phyloP scores from a whole-genome alignment of 2,888 invertebrate species.

The Amphipyra tragopoginis region DNA sequence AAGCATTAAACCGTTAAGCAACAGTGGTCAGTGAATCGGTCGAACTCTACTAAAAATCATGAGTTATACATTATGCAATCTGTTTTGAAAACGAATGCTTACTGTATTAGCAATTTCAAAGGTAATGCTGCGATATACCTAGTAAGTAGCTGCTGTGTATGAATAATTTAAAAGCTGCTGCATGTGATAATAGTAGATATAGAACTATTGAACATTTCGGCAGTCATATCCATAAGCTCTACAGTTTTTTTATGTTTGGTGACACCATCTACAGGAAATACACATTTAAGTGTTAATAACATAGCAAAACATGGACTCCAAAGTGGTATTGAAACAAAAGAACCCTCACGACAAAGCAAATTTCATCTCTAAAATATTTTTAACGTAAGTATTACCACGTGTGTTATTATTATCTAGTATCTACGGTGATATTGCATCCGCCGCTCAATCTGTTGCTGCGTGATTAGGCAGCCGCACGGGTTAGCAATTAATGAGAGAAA shows the following conservation, averaged over 20 bases:
- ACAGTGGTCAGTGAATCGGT: conserved; percentile 48
- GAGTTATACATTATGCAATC: conserved; percentile 64
- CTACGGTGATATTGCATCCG: conserved; percentile 11
- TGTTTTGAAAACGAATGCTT: conserved; percentile 46
- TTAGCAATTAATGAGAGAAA: conserved; percentile 7
- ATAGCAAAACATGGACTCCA: conserved; percentile 89
- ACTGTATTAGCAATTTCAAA: conserved; percentile 33
- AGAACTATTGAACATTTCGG: conserved; percentile 13
- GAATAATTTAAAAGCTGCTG: conserved; percentile 11
- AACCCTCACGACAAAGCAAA: conserved; percentile 91
- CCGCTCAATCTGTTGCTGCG: conserved; percentile 6
- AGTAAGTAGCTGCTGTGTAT: too few species aligned
- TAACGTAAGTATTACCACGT: conserved; percentile 89
- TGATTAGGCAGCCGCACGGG: conserved; percentile 3
- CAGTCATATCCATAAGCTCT: conserved; percentile 13
- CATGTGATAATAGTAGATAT: conserved; percentile 7
- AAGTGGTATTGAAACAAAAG: conserved; percentile 90
- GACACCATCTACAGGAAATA: conserved; percentile 3
- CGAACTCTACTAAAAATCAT: conserved; percentile 45
- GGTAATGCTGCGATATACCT: conserved; percentile 1
- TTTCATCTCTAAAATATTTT: conserved; percentile 89
- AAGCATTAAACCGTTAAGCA: conserved; percentile 2
- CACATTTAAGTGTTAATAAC: conserved; percentile 15
- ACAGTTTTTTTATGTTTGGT: conserved; percentile 4
- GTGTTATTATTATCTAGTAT: conserved; percentile 28